Base-by-base conservation (phyloP, 2,797 vertebrate species). In the Coranthus polyacanthus region DNA sequence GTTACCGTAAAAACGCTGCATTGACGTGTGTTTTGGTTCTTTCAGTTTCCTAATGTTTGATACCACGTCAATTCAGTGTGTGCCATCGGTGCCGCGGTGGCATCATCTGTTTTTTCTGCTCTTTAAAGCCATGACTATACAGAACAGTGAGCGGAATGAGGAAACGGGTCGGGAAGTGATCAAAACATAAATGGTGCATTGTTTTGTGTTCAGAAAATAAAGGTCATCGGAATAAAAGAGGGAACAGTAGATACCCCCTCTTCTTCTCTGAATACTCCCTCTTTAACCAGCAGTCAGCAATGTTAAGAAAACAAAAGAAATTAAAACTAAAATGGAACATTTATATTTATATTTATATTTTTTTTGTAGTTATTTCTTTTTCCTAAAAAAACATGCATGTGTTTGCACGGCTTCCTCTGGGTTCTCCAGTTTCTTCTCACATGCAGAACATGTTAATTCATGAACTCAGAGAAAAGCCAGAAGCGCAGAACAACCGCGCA, bases 101-200 rank as follows among this genome's bases (percentile, higher is more conserved):
- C 51, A 62, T 37, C 46, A 41, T 66, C 12, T 81, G 78, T 81
- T 78, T 68, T 78, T 57, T 54, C 70, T 73, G 44, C 60, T 20
- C 6, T 37, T 13, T 13, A 52, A 18, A 44, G 4, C 10, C 34
- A 32, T 53, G n/a, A 60, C 63, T 58, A 7, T 32, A 51, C 29
- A 55, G 21, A 46, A 36, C 55, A 43, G 38, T 26, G 15, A 36
- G 5, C 36, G 20, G 12, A 17, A 17, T 3, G 17, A 82, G 70
- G 66, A 65, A 66, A 42, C 70, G 22, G 51, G 56, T 24, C 4
- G 55, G 16, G 42, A 50, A 49, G 51, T 11, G 10, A 21, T 45
- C 3, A 6, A 36, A 26, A 41, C 41, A 22, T 47, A 37, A 50
- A 18, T 45, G 8, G 42, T 34, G 37, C 29, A 20, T 55, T 36